Evolutionary conservation across 1,140 invertebrate genomes (phyloP).

Genomic region (Pseudomyrmex sp.): DNA sequence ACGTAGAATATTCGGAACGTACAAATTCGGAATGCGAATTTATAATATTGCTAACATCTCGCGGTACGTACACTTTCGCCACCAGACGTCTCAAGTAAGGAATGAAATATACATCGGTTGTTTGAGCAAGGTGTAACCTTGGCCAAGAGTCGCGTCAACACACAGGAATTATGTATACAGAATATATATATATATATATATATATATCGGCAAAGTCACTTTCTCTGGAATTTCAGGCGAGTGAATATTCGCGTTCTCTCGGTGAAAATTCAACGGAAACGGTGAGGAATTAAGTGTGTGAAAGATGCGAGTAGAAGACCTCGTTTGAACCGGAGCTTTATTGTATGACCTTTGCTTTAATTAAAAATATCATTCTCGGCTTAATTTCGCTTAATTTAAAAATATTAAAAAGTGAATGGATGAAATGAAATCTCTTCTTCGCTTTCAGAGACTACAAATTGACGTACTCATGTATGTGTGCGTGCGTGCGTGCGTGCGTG

Average conservation of each 20-base stretch:
- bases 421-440: background rate
- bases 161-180: slow-evolving; percentile 27
- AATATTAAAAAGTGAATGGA: background rate
- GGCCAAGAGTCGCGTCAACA: background rate
- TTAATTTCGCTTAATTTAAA: background rate
- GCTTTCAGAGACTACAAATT: too few species aligned
- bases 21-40: too few species aligned
- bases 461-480: too few species aligned
- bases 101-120: slow-evolving; percentile 22
- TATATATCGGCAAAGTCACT: slow-evolving; percentile 25
- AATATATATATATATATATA: slow-evolving; percentile 20
- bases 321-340: background rate
- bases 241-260: background rate
- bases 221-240: background rate
- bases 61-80: too few species aligned
- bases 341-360: slow-evolving; percentile 14
- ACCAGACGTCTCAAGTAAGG: background rate
- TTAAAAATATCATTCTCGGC: slow-evolving; percentile 24
- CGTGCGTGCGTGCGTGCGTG: too few species aligned
- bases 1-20: too few species aligned
- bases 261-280: slow-evolving; percentile 22
- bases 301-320: slow-evolving; percentile 16
- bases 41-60: too few species aligned
- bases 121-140: slow-evolving; percentile 1
- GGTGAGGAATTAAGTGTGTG: slow-evolving; percentile 12